Base-by-base conservation (phyloP, 2,113 vertebrate species). In the Megaleporinus macrocephalus region DNA sequence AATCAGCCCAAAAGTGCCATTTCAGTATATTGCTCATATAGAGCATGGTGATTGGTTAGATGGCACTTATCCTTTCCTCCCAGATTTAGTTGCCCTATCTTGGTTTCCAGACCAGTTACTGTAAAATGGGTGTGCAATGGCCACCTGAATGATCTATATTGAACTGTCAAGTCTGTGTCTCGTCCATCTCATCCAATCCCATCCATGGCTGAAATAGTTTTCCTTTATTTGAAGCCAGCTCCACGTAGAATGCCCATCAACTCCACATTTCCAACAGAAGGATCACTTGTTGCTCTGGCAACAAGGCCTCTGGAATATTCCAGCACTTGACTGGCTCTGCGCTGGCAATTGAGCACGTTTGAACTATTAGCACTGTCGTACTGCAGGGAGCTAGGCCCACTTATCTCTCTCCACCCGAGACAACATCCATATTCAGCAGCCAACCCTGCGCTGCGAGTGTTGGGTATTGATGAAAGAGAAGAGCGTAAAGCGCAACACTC, bases 301-400 rank as follows among this genome's bases (percentile, higher is more conserved):
- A 41, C 27, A 22, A 76, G 33, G 70, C 36, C 53, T 66, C 69
- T 47, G 49, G 73, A 84, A 73, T 81, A 77, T 84, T 79, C 57
- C 53, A 16, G 65, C 81, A 79, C 71, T 78, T 72, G 71, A 79
- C 72, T 72, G 36, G 59, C 16, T 80, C 47, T 13, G 24, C 29
- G 76, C 80, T 73, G 69, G 73, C 79, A 81, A 71, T 81, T 78
- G 49, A 85, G 79, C 79, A 81, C 71, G 74, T 78, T 81, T 85
- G 74, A 85, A 66, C 79, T 81, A 82, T 81, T 79, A 81, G 27
- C 36, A 22, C 14, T 36, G 66, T 57, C 22, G 73, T 84, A 73
- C 75, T 51, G 66, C 70, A 57, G 26, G 79, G 70, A 76, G 71
- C 83, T 36, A 18, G 76, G 76, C 76, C 51, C 76, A 70, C 75